phyloP scores from a whole-genome alignment of 2,797 vertebrate species.

The Hydrophis major region DNA sequence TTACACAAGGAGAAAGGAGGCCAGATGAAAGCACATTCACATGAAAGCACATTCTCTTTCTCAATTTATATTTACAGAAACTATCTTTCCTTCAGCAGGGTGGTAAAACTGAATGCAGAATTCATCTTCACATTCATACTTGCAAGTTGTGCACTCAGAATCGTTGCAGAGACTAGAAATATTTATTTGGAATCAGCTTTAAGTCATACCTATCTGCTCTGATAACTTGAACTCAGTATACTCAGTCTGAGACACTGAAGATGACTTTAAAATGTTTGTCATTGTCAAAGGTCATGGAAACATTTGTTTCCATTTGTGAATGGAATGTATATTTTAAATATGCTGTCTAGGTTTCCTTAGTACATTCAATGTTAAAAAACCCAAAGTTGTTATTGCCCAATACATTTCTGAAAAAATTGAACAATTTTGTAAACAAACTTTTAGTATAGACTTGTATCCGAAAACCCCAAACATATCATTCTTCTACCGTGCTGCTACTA shows the following conservation, averaged over 20 bases:
- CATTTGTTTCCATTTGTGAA: not conserved
- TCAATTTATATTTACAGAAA: not conserved
- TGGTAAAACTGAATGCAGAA: not conserved
- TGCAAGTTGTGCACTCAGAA: not conserved
- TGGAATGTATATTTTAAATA: not conserved
- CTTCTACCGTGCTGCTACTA: not conserved
- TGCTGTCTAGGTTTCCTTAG: not conserved
- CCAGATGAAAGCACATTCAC: not conserved
- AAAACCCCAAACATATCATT: not conserved
- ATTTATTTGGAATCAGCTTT: not conserved
- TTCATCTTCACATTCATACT: not conserved
- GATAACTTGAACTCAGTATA: not conserved
- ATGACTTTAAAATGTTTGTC: not conserved
- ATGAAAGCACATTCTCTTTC: not conserved
- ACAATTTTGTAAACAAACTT: not conserved
- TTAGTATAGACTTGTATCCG: not conserved
- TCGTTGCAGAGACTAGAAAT: not conserved
- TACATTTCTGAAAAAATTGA: not conserved
- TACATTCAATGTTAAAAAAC: not conserved
- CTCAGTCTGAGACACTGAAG: not conserved
- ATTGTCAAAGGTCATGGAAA: constrained; percentile 20
- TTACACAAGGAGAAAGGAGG: not conserved
- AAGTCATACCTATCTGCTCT: not conserved
- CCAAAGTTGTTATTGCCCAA: not conserved
- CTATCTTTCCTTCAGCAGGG: not conserved